A percentile compares a stretch with the other conserved stretches of the same genome.
phyloP scores from a whole-genome alignment of 1,140 invertebrate genomes.

The Cataglyphis hispanica region DNA sequence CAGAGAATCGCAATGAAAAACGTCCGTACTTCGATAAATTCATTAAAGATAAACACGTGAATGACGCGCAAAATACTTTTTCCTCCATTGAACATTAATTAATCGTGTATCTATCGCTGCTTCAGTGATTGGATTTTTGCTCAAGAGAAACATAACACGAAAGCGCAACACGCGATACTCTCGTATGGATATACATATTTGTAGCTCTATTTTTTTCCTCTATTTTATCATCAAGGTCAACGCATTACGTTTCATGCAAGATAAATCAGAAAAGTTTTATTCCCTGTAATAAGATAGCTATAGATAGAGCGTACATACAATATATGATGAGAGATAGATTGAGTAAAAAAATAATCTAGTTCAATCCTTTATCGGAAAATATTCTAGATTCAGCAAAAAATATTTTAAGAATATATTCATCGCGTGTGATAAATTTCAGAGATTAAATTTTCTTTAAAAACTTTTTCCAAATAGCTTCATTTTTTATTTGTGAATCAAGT shows the following conservation, averaged over 20 bases:
- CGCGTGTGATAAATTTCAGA: background rate
- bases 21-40: slow-evolving; percentile 17
- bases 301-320: too few species aligned
- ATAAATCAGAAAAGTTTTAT: background rate
- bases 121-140: slow-evolving; percentile 32
- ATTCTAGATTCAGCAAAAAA: background rate
- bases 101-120: slow-evolving; percentile 2
- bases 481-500: background rate
- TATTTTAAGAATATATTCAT: background rate
- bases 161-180: background rate
- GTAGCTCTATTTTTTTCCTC: background rate
- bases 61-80: slow-evolving; percentile 30
- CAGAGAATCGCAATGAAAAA: slow-evolving; percentile 12
- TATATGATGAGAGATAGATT: background rate
- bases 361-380: background rate
- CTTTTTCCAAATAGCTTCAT: background rate
- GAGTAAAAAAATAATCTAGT: slow-evolving; percentile 28
- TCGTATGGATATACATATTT: background rate
- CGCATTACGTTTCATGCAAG: background rate
- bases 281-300: background rate
- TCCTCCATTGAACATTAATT: background rate
- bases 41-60: slow-evolving; percentile 53
- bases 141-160: slow-evolving; percentile 15
- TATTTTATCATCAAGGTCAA: slow-evolving; percentile 9
- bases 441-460: background rate